A percentile compares a stretch with the other conserved stretches of the same genome.
phyloP scores from a whole-genome alignment of 2,797 vertebrate species.

The Sternarchorhynchus goeldii region DNA sequence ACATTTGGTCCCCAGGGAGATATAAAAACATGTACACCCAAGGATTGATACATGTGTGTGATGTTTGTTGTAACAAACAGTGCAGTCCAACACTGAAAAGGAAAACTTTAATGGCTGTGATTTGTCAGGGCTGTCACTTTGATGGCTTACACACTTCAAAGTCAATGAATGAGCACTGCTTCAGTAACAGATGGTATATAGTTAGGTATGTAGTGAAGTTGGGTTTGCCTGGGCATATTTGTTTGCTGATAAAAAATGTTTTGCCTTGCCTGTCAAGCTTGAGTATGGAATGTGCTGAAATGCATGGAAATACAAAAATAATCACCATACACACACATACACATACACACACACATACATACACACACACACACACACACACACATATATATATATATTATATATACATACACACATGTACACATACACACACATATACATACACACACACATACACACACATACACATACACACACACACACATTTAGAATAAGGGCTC shows the following conservation, averaged over 20 bases:
- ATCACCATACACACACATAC: constrained; percentile 3
- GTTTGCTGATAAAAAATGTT: constrained; percentile 44
- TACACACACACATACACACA: constrained; percentile 2
- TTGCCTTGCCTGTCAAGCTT: constrained; percentile 26
- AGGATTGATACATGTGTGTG: constrained; percentile 35
- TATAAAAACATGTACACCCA: background rate
- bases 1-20: too few relatives aligned
- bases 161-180: constrained; percentile 41
- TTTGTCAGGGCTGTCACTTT: constrained; percentile 55
- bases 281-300: constrained; percentile 19
- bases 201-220: constrained; percentile 37
- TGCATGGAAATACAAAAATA: constrained; percentile 19
- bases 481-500: background rate
- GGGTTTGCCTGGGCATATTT: constrained; percentile 47
- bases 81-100: constrained; percentile 30
- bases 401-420: background rate
- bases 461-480: background rate
- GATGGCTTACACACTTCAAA: constrained; percentile 51
- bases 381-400: too few relatives aligned
- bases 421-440: background rate
- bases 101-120: constrained; percentile 51
- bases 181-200: constrained; percentile 45
- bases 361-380: background rate
- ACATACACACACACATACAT: constrained; percentile 2
- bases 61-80: constrained; percentile 48